Percentiles rank a stretch among this genome's conserved stretches.
Conservation (phyloP, 1,140 invertebrate genomes). For the Lutraria rhynchaena region DNA sequence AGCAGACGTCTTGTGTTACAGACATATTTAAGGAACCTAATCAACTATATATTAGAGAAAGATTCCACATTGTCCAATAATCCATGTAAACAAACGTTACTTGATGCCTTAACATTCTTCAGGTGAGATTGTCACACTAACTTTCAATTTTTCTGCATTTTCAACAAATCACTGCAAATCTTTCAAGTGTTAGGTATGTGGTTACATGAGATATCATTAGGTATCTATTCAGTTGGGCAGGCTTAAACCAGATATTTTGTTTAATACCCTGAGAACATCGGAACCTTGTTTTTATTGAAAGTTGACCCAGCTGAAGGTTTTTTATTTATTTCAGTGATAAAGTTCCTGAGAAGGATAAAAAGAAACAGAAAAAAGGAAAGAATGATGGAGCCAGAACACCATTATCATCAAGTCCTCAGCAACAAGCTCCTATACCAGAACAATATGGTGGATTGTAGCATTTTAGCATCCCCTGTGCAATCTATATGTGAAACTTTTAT, state of each 20-base stretch:
- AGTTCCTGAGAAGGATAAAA: constrained; percentile 47
- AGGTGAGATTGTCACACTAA: constrained; percentile 84
- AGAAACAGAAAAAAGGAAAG: constrained; percentile 59
- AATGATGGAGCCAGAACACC: constrained; percentile 43
- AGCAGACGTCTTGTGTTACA: constrained; percentile 89
- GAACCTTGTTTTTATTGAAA: too few relatives aligned
- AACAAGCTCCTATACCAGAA: constrained; percentile 34
- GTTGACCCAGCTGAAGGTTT: too few relatives aligned
- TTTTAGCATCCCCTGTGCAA: too few relatives aligned
- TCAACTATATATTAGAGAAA: constrained; percentile 87
- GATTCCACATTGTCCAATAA: constrained; percentile 87
- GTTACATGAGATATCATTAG: too few relatives aligned
- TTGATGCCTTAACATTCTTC: constrained; percentile 90
- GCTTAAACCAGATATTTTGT: too few relatives aligned
- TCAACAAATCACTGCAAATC: too few relatives aligned
- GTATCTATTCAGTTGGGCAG: too few relatives aligned
- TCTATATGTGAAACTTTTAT: too few relatives aligned
- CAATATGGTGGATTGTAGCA: constrained; percentile 56
- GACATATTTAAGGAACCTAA: constrained; percentile 89
- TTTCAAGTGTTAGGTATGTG: background rate
- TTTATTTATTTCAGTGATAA: constrained; percentile 62
- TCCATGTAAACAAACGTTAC: constrained; percentile 88
- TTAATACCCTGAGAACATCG: too few relatives aligned
- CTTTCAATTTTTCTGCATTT: background rate
- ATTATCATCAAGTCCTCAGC: constrained; percentile 57